Evolutionary conservation across 2,797 vertebrate genomes (phyloP), one percentile per base, ranked within the genome.

Genomic region (Triplophysa bombifrons): DNA sequence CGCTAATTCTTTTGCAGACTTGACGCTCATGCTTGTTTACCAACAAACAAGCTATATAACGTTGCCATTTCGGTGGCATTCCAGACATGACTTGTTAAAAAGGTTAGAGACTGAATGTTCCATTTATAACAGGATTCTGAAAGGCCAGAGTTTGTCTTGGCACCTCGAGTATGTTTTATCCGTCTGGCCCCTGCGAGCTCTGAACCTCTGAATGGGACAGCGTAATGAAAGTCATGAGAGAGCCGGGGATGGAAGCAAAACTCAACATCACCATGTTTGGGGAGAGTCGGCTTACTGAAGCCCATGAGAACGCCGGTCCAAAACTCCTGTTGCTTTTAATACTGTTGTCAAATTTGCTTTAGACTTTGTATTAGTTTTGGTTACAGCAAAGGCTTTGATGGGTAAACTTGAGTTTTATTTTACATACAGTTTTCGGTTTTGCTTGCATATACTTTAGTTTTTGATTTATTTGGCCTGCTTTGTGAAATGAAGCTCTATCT

Each of bases 151-250:
- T 81, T 71, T 82, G n/a, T 68, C 34, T 63, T 70, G 58, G 76
- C 78, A 66, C 56, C 69, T 78, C 75, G 77, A 80, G 76, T 73
- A 85, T 81, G 53, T 72, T 51, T 38, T 64, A 34, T 76, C 50
- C 48, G 46, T 60, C 44, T 48, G 53, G 51, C 65, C 72, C 27
- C 30, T 58, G 30, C 73, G 61, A 76, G 60, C 61, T 20, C 58
- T 53, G 65, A 78, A 61, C 55, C 13, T 25, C 64, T 84, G 74
- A 83, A 82, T 83, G 72, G 81, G 83, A 78, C 74, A 80, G 58
- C 14, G 22, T 82, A 83, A 84, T 82, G 70, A 55, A 4, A 83
- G 76, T 84, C 83, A 86, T 81, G 81, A 86, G 83, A 78, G 76
- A 38, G 53, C 44, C 30, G 30, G 66, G 80, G 76, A 68, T 63